Evolutionary conservation across 2,797 vertebrate genomes (phyloP).

Genomic region (Platyrinchus mystaceus): DNA sequence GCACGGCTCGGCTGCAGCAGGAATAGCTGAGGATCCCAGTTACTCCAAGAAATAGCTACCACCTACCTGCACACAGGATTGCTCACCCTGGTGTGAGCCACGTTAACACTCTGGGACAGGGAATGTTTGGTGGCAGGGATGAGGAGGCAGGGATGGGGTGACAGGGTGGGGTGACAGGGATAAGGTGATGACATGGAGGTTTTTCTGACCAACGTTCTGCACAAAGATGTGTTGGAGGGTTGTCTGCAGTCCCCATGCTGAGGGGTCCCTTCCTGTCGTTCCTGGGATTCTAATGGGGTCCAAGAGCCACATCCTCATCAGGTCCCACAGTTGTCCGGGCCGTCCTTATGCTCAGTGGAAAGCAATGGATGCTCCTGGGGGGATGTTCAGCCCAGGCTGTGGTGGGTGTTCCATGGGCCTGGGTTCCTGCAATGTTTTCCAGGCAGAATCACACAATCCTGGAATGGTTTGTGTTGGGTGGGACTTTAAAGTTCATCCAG

Average conservation of each 20-base stretch:
- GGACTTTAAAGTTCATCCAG: background rate
- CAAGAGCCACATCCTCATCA: background rate
- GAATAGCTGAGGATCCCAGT: slow-evolving; percentile 1
- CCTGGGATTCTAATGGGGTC: background rate
- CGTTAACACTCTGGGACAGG: background rate
- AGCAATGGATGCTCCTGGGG: background rate
- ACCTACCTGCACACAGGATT: background rate
- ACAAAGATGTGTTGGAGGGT: background rate
- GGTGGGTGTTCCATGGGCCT: rapidly evolving
- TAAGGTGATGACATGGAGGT: background rate
- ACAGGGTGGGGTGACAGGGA: background rate
- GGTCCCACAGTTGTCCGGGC: background rate
- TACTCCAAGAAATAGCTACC: background rate
- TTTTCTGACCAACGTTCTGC: background rate
- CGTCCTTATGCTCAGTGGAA: background rate
- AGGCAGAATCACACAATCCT: background rate
- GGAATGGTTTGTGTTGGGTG: background rate
- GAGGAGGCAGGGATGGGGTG: background rate
- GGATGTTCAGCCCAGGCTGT: background rate
- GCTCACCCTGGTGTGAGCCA: background rate
- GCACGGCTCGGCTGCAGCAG: background rate
- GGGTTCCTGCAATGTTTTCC: background rate
- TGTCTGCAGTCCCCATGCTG: background rate
- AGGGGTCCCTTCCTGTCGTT: rapidly evolving
- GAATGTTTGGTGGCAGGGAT: background rate